Evolutionary conservation across 2,113 vertebrate genomes (phyloP), one percentile per base, ranked within the genome.

Genomic region (Colistium nudipinnis): DNA sequence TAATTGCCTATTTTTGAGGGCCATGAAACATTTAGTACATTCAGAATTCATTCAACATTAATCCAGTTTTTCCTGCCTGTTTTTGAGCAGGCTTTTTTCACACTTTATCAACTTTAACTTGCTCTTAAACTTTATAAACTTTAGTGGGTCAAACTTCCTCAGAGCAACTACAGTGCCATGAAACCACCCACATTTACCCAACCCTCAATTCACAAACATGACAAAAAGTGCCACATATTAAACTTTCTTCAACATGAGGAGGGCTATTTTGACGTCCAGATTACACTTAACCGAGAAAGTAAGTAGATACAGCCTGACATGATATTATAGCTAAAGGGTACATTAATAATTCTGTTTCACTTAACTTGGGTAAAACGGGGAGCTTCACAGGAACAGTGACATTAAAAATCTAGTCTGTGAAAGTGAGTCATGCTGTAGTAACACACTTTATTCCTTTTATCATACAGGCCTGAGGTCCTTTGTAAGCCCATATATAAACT

Each of bases 1-100:
- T 4, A 70, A 80, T 79, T 30, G 19, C 19, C 35, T 63, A 62
- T 72, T 62, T 62, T 62, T 44, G 30, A 47, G 5, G 36, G 14
- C 33, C 45, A 69, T 80, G 24, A 74, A 80, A 74, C 14, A 54
- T 80, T 74, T 54, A 80, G n/a, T 27, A 20, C 41, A 39, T 61
- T 70, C 65, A 70, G 60, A 61, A 70, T 65, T 70, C 39, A 80
- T 73, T 70, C 48, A 70, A 44, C 24, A 53, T 78, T 64, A 57
- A 79, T 57, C 68, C 44, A 39, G 11, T 5, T n/a, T n/a, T 41
- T 53, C 16, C 8, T 25, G 39, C 3, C 20, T 44, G 8, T 41
- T 59, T 45, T 48, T 47, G 14, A 13, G 28, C 24, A 47, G 39
- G 53, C 27, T 20, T 44, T 11, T 54, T 48, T 30, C 11, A 22